Evolutionary conservation across 1,140 invertebrate genomes (phyloP).

Genomic region (Fopius arisanus): DNA sequence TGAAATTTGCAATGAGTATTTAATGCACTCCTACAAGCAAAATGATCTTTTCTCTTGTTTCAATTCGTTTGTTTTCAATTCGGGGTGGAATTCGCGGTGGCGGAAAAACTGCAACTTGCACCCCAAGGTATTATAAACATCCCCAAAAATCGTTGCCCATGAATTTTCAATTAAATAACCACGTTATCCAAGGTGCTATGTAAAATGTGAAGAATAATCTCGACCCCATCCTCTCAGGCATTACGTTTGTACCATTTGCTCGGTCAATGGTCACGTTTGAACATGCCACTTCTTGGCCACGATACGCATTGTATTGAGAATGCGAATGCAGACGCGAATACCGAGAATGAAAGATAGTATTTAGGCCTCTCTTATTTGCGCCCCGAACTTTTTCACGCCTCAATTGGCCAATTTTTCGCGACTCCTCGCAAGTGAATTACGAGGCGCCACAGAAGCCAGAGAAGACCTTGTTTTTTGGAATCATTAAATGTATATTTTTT

Average conservation of each 20-base stretch:
- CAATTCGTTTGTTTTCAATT: no score
- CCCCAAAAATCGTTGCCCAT: background rate
- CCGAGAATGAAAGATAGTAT: constrained; percentile 40
- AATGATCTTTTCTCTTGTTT: no score
- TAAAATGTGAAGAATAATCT: constrained; percentile 1
- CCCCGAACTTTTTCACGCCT: background rate
- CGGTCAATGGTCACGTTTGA: constrained; percentile 53
- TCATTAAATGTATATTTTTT: background rate
- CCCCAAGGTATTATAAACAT: no score
- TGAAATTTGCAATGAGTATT: no score
- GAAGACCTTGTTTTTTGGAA: background rate
- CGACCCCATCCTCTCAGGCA: constrained; percentile 36
- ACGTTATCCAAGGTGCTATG: background rate
- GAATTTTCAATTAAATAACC: background rate
- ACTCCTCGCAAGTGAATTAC: background rate
- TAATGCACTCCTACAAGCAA: no score
- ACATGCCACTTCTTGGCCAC: constrained; percentile 51
- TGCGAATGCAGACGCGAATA: constrained; percentile 53
- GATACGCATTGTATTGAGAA: constrained; percentile 48
- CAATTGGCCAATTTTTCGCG: background rate
- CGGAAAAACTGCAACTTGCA: no score
- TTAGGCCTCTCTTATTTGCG: constrained; percentile 12
- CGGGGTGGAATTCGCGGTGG: no score
- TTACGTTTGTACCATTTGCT: constrained; percentile 45
- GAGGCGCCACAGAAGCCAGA: background rate